Percentiles rank a stretch among this genome's conserved stretches.
Conservation (phyloP, 2,888 invertebrate species). For the Coenonympha glycerion region DNA sequence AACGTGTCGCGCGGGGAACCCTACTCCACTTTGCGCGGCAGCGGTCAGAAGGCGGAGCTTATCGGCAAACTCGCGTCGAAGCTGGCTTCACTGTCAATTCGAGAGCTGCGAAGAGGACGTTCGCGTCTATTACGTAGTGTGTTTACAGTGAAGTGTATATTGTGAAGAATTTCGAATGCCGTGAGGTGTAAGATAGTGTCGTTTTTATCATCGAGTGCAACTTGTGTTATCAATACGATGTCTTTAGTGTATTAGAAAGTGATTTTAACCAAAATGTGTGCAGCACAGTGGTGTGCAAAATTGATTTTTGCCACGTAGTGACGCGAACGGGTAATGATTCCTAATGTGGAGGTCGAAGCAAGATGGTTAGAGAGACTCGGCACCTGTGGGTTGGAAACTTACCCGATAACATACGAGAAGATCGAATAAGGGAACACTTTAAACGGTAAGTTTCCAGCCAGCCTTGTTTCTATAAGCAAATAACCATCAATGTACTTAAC, state of each 20-base stretch:
- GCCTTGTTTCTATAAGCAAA: conserved; percentile 7
- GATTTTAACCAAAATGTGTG: conserved; percentile 71
- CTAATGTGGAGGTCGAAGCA: conserved; percentile 96
- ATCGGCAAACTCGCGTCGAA: conserved; percentile 76
- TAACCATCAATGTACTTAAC: not conserved
- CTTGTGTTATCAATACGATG: conserved; percentile 60
- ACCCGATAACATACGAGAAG: conserved; percentile 99
- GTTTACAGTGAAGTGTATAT: conserved; percentile 73
- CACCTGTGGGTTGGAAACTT: conserved; percentile 99
- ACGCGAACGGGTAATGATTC: conserved; percentile 81
- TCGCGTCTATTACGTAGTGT: conserved; percentile 72
- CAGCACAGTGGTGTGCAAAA: conserved; percentile 72
- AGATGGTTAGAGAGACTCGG: conserved; percentile 99
- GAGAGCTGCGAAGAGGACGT: conserved; percentile 74
- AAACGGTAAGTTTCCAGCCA: conserved; percentile 90
- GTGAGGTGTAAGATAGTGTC: conserved; percentile 72
- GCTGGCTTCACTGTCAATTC: conserved; percentile 74
- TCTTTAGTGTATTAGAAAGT: conserved; percentile 58
- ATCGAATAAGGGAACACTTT: conserved; percentile 97
- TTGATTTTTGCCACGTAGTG: conserved; percentile 77
- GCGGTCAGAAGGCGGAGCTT: conserved; percentile 77
- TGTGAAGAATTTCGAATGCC: conserved; percentile 72
- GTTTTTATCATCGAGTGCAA: conserved; percentile 57
- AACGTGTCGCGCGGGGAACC: conserved; percentile 41
- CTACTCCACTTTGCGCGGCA: conserved; percentile 75